phyloP scores from a whole-genome alignment of 1,140 invertebrate genomes.

The Phymorhynchus buccinoides region DNA sequence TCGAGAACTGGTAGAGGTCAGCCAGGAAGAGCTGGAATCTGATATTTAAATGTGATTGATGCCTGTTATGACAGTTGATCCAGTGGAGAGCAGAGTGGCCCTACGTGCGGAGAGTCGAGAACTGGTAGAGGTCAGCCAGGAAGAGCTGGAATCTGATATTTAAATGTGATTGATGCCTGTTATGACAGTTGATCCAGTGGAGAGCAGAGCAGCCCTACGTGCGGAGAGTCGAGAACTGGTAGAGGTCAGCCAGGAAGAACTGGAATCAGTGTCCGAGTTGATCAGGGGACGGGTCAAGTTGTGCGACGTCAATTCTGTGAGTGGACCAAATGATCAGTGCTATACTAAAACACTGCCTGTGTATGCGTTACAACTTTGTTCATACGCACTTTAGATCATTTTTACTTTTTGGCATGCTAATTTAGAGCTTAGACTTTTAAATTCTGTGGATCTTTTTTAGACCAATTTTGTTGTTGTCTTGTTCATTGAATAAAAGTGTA shows the following conservation, averaged over 20 bases:
- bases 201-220: constrained; percentile 37
- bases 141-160: constrained; percentile 67
- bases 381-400: too few species aligned
- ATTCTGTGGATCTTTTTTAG: too few species aligned
- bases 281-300: constrained; percentile 62
- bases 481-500: too few species aligned
- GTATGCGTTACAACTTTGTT: too few species aligned
- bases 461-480: too few species aligned
- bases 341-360: too few species aligned
- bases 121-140: constrained; percentile 57
- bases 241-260: constrained; percentile 60
- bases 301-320: constrained; percentile 64
- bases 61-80: neutral
- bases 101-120: constrained; percentile 48
- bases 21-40: constrained; percentile 62
- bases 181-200: neutral
- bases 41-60: too few species aligned
- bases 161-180: too few species aligned
- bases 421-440: too few species aligned
- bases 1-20: constrained; percentile 59
- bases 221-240: constrained; percentile 53
- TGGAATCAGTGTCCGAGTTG: constrained; percentile 63
- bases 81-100: constrained; percentile 27
- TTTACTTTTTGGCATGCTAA: too few species aligned
- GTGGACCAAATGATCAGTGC: constrained; percentile 23